A percentile compares a stretch with the other conserved stretches of the same genome.
Conservation (phyloP, 2,113 vertebrate species). For the Etia nguti region DNA sequence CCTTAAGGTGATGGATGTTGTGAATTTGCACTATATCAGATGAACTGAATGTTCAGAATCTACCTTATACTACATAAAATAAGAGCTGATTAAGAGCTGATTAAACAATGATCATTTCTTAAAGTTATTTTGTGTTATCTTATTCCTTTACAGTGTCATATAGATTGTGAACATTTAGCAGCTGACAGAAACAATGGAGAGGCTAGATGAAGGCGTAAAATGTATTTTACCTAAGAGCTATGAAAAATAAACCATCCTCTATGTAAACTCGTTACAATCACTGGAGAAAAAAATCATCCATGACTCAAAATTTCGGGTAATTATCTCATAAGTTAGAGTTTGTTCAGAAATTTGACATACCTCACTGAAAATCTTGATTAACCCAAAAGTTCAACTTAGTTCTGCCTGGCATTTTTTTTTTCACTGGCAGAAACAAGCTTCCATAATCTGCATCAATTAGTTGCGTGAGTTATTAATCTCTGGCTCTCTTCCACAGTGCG, state of each 20-base stretch:
- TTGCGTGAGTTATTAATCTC: background rate
- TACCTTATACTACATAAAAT: background rate
- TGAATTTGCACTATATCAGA: background rate
- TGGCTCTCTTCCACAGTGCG: background rate
- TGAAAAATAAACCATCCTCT: background rate
- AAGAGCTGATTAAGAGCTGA: background rate
- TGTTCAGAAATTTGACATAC: background rate
- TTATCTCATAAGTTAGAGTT: background rate
- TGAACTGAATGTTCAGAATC: background rate
- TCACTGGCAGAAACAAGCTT: background rate
- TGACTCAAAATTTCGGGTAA: background rate
- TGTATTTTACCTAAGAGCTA: rapidly evolving
- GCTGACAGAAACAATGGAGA: background rate
- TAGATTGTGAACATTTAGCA: background rate
- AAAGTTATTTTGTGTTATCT: background rate
- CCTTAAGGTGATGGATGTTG: background rate
- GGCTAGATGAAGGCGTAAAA: background rate
- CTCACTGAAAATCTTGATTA: background rate
- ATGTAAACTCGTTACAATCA: rapidly evolving
- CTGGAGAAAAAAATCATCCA: rapidly evolving
- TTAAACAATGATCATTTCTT: background rate
- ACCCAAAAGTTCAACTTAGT: background rate
- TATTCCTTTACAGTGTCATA: background rate
- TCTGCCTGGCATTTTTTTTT: rapidly evolving
- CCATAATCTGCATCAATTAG: background rate